Evolutionary conservation across 2,888 invertebrate species (phyloP).

Genomic region (Eremobia ochroleuca): DNA sequence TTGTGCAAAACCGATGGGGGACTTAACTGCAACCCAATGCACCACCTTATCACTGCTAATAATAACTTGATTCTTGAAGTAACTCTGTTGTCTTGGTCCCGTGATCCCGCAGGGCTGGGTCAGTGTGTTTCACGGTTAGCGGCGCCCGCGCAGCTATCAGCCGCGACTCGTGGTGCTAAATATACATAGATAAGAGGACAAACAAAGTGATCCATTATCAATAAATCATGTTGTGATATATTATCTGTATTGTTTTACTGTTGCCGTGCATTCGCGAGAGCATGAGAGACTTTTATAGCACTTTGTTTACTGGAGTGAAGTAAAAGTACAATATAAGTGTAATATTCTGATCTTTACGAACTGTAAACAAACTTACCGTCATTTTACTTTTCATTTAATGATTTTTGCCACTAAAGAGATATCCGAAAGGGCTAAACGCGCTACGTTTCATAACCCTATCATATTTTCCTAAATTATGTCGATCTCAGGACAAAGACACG

Average conservation of each 20-base stretch:
- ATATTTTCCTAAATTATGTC: neutral
- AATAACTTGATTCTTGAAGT: neutral
- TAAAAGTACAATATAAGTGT: conserved; percentile 3
- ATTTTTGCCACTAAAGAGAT: neutral
- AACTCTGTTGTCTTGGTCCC: neutral
- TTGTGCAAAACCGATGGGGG: conserved; percentile 3
- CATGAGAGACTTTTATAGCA: conserved; percentile 5
- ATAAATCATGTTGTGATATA: conserved; percentile 26
- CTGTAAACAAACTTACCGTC: neutral
- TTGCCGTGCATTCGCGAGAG: conserved; percentile 7
- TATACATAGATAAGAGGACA: conserved; percentile 14
- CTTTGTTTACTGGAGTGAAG: neutral
- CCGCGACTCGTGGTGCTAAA: conserved; percentile 25
- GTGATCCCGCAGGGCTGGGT: conserved; percentile 46
- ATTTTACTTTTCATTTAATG: neutral
- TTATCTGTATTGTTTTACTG: conserved; percentile 37
- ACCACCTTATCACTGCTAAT: neutral
- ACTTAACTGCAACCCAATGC: neutral
- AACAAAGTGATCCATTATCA: conserved; percentile 23
- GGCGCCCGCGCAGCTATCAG: conserved; percentile 38
- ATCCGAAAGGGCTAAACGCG: too few relatives aligned
- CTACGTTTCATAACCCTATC: neutral
- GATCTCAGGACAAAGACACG: neutral
- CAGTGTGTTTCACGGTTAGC: conserved; percentile 50
- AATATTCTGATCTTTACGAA: neutral